Percentiles rank a stretch among this genome's conserved stretches.
Evolutionary conservation across 2,113 vertebrate species (phyloP).

Genomic region (Hemiscyllium ocellatum): DNA sequence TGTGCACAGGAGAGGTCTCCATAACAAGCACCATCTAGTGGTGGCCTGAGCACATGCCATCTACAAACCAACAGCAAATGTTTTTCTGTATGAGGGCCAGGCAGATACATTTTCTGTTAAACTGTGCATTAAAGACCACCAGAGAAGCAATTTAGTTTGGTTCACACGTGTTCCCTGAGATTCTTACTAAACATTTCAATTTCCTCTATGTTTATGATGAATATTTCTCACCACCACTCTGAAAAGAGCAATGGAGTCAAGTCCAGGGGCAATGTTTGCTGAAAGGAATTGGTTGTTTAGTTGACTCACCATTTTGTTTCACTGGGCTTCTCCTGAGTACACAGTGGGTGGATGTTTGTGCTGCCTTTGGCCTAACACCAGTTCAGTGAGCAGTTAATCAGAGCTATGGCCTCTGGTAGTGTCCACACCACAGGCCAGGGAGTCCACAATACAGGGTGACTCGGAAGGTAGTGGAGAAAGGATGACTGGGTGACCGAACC

Average conservation of each 20-base stretch:
- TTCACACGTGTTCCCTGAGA: not conserved
- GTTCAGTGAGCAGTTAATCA: too few species aligned
- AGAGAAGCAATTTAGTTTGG: not conserved
- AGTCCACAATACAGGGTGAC: too few species aligned
- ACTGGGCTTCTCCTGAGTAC: not conserved
- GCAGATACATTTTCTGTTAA: not conserved
- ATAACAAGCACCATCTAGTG: not conserved
- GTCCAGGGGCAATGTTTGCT: not conserved
- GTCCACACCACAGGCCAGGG: too few species aligned
- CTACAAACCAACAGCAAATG: not conserved
- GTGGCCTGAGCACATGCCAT: not conserved
- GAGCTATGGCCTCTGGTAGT: too few species aligned
- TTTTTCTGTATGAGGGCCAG: too few species aligned
- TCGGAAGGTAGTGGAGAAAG: too few species aligned
- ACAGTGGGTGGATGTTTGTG: not conserved
- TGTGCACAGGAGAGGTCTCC: not conserved
- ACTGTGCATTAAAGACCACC: not conserved
- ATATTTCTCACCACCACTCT: not conserved
- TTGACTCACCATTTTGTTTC: not conserved
- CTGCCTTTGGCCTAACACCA: too few species aligned
- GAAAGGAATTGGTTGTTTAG: not conserved
- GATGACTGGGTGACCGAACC: too few species aligned
- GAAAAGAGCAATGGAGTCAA: not conserved
- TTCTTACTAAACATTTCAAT: not conserved
- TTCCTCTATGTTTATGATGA: not conserved